Conservation (phyloP, 2,888 invertebrate species). For the Rhagonycha lutea region DNA sequence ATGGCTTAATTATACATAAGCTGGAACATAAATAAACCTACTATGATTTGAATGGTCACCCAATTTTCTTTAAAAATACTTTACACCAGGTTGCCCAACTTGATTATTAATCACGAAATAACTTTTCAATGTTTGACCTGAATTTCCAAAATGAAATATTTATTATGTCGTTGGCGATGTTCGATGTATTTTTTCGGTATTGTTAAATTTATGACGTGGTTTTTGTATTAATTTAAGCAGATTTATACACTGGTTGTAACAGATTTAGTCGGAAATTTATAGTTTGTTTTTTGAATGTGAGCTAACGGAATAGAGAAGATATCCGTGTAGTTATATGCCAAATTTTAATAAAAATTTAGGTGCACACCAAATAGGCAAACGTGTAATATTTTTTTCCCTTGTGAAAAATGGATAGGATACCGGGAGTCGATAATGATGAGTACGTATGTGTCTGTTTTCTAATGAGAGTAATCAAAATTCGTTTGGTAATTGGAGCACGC, state of each 20-base stretch:
- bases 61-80: not conserved
- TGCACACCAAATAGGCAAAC: conserved; percentile 12
- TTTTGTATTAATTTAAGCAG: not conserved
- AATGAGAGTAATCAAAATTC: conserved; percentile 32
- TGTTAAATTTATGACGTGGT: not conserved
- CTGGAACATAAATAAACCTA: not conserved
- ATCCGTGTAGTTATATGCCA: conserved; percentile 9
- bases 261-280: conserved; percentile 1
- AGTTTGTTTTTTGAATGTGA: not conserved
- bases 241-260: not conserved
- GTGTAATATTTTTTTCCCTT: conserved; percentile 9
- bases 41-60: not conserved
- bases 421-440: conserved; percentile 7
- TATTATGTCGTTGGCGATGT: not conserved
- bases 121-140: not conserved
- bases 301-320: not conserved
- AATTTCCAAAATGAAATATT: not conserved
- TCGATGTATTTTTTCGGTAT: not conserved
- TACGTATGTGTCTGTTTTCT: conserved; percentile 24
- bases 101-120: not conserved
- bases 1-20: too few relatives aligned
- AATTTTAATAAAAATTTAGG: conserved; percentile 20
- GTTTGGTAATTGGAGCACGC: conserved; percentile 26
- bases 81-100: not conserved
- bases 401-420: not conserved